A percentile compares a stretch with the other conserved stretches of the same genome.
phyloP scores from a whole-genome alignment of 2,888 invertebrate species.

The Malthinus seriepunctatus region DNA sequence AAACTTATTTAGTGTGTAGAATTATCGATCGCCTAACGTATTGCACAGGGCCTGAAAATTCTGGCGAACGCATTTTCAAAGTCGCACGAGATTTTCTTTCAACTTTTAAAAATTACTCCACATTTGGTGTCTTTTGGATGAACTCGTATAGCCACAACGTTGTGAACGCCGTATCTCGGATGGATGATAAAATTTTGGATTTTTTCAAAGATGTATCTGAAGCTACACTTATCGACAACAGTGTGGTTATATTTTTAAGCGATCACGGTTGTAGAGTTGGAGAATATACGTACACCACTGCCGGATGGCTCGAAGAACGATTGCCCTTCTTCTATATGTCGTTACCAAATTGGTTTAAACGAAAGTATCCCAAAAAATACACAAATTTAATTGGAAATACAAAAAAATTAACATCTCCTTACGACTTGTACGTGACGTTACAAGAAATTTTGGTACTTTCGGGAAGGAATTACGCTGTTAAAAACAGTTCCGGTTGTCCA shows the following conservation, averaged over 20 bases:
- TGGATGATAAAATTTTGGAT: constrained; percentile 65
- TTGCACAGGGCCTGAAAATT: constrained; percentile 65
- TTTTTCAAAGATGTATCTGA: constrained; percentile 65
- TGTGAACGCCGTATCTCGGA: constrained; percentile 67
- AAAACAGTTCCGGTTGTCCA: constrained; percentile 60
- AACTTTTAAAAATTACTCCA: constrained; percentile 63
- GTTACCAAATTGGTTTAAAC: constrained; percentile 66
- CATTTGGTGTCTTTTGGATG: constrained; percentile 80
- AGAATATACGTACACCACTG: constrained; percentile 65
- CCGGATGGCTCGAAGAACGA: constrained; percentile 79
- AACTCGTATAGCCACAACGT: constrained; percentile 77
- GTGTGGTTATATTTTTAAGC: constrained; percentile 73
- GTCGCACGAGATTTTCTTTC: constrained; percentile 70
- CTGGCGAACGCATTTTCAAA: constrained; percentile 69
- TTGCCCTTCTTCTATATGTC: constrained; percentile 74
- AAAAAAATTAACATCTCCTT: constrained; percentile 72
- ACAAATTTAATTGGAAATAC: constrained; percentile 64
- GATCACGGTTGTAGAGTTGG: constrained; percentile 83
- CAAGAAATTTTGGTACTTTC: constrained; percentile 64
- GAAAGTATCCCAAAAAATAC: constrained; percentile 59
- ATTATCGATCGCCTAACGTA: constrained; percentile 39
- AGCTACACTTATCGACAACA: constrained; percentile 63
- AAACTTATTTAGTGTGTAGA: constrained; percentile 52
- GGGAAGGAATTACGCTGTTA: constrained; percentile 43
- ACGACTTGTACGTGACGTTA: constrained; percentile 75